These are phyloP conservation scores for Aegotheles bennettii DNA, from an alignment of 2,113 vertebrate genomes.

Conservation along the genomic window DNA sequence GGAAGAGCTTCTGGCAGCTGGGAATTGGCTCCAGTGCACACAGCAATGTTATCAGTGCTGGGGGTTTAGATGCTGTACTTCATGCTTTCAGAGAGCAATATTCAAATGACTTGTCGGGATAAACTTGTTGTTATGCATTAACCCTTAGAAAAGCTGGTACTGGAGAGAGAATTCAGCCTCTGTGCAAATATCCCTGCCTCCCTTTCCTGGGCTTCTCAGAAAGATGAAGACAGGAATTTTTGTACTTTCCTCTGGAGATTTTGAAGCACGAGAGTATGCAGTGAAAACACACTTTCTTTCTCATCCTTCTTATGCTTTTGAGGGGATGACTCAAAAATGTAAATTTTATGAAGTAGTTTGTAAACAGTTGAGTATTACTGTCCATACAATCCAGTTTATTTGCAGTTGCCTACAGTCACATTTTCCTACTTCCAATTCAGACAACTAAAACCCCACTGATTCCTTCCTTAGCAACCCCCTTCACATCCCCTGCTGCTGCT, in stretches of 20 bases:
- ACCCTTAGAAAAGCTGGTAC: background rate
- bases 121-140: conserved; percentile 29
- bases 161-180: background rate
- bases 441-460: background rate
- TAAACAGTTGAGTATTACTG: background rate
- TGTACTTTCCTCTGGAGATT: background rate
- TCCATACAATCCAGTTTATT: background rate
- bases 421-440: background rate
- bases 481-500: background rate
- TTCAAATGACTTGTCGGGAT: background rate
- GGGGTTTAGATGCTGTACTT: conserved; percentile 10
- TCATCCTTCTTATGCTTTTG: background rate
- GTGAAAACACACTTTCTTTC: background rate
- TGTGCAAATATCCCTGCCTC: background rate
- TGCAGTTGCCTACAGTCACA: background rate
- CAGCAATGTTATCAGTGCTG: background rate
- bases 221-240: background rate
- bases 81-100: conserved; percentile 26
- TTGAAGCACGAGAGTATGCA: background rate
- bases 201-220: background rate
- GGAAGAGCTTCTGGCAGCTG: background rate
- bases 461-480: background rate
- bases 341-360: background rate
- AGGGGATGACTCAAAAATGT: background rate
- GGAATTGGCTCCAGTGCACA: background rate